Evolutionary conservation across 2,888 invertebrate species (phyloP).

Genomic region (Microctonus hyperodae): DNA sequence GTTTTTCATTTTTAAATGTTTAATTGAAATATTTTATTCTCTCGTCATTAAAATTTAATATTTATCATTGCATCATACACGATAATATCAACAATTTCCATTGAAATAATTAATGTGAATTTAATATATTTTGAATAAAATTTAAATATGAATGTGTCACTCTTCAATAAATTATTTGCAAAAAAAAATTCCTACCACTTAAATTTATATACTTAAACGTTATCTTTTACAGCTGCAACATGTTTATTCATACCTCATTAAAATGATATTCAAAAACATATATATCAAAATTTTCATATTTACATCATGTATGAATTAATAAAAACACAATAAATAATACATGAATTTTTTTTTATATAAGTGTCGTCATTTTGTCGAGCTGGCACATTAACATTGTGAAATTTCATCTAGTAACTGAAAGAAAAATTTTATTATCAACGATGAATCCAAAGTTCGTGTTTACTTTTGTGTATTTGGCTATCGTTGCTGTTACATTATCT

Average conservation of each 20-base stretch:
- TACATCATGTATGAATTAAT: background rate
- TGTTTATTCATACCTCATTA: background rate
- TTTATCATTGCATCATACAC: too few species aligned
- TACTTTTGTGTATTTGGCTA: constrained; percentile 21
- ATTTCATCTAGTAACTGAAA: background rate
- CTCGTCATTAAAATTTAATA: too few species aligned
- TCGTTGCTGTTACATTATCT: constrained; percentile 15
- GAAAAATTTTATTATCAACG: background rate
- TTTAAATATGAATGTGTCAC: background rate
- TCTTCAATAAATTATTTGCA: background rate
- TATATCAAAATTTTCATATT: background rate
- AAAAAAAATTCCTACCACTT: background rate
- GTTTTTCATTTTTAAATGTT: too few species aligned
- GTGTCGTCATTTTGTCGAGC: background rate
- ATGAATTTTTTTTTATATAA: background rate
- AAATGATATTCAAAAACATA: background rate
- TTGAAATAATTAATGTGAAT: too few species aligned
- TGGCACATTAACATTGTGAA: background rate
- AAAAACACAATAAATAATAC: background rate
- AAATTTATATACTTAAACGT: background rate
- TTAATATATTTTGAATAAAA: background rate
- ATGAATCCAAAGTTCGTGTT: constrained; percentile 31
- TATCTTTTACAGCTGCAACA: background rate
- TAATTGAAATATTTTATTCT: too few species aligned
- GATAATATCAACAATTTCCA: too few species aligned